Conservation (phyloP, 2,113 vertebrate species). For the Polyodon spathula region DNA sequence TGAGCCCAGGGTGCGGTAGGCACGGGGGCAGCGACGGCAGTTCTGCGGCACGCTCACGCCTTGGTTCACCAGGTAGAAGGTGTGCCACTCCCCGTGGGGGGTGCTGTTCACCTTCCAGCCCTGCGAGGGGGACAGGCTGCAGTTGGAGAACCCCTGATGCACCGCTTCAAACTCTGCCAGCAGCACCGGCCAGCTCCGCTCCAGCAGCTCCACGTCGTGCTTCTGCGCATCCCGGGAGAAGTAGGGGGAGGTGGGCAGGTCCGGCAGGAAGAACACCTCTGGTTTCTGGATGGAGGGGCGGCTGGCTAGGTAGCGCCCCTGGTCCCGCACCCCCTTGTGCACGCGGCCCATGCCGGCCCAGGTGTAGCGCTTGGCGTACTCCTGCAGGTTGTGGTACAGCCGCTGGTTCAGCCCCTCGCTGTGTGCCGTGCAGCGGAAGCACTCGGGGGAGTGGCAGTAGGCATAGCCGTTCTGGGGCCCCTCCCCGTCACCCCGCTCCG, state of each 20-base stretch:
- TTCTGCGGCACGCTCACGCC: conserved; percentile 84
- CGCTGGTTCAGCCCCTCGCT: conserved; percentile 85
- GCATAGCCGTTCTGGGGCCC: conserved; percentile 78
- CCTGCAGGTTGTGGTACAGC: conserved; percentile 93
- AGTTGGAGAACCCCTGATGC: conserved; percentile 77
- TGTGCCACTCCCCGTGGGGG: conserved; percentile 87
- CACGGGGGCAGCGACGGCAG: conserved; percentile 85
- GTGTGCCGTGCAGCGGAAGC: conserved; percentile 70
- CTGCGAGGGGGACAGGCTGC: conserved; percentile 75
- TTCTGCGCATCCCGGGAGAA: conserved; percentile 91
- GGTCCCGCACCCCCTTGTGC: conserved; percentile 89
- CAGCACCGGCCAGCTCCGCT: conserved; percentile 84
- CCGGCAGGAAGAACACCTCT: conserved; percentile 91
- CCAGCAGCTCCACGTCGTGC: conserved; percentile 89
- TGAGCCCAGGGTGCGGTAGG: conserved; percentile 86
- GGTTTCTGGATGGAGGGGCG: conserved; percentile 89
- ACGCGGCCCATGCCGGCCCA: conserved; percentile 97
- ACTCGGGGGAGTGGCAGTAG: conserved; percentile 81
- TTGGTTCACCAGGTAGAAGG: conserved; percentile 93
- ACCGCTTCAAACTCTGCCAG: conserved; percentile 86
- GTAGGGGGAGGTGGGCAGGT: conserved; percentile 81
- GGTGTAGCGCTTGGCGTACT: conserved; percentile 96
- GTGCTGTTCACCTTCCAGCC: conserved; percentile 91
- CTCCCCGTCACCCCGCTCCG: conserved; percentile 32
- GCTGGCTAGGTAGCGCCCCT: conserved; percentile 77